Base-by-base conservation (phyloP, 2,797 vertebrate genomes). In the Odontamblyopus lacepedii region DNA sequence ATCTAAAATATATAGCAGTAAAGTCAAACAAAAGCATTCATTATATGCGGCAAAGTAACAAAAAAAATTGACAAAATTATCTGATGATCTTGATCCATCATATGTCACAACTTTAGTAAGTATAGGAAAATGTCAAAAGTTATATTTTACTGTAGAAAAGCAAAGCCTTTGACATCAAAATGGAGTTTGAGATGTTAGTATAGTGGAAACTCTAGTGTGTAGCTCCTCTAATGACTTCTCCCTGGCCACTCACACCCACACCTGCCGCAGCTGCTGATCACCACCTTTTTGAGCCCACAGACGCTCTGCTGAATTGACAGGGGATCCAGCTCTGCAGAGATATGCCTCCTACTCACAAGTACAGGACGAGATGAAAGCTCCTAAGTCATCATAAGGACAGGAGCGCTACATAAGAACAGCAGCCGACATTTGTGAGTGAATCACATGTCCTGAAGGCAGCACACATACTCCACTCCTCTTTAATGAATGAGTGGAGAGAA, bases 141-240 rank as follows among this genome's bases (percentile, higher is more conserved):
- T 3, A 44, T 44, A 44, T 44, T 44, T 44, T 11, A 2, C 12
- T 12, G 41, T 8, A 32, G 4, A 32, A 32, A 32, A 32, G 15
- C 13, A 2, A 44, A 44, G 41, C 41, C 41, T 44, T 44, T 44
- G 12, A 44, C 13, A 11, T 44, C 11, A 44, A 44, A 44, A 44
- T 3, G 11, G 41, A 44, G 44, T 48, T 16, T 48, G 44, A 48
- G 15, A 15, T 48, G 15, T 48, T 15, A 48, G 44, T 15, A 48
- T 16, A 48, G 13, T 48, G 44, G 13, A 13, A 48, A 15, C 44
- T 48, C 44, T 48, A 84, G 80, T 83, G 84, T 77, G 32, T 9
- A 19, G 78, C 74, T 72, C 79, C 75, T 70, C 63, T 81, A 81
- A 86, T 82, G 79, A 80, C 74, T 86, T 72, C 63, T 83, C 77